Conservation (phyloP, 2,888 invertebrate species). For the Habrosyne pyritoides region DNA sequence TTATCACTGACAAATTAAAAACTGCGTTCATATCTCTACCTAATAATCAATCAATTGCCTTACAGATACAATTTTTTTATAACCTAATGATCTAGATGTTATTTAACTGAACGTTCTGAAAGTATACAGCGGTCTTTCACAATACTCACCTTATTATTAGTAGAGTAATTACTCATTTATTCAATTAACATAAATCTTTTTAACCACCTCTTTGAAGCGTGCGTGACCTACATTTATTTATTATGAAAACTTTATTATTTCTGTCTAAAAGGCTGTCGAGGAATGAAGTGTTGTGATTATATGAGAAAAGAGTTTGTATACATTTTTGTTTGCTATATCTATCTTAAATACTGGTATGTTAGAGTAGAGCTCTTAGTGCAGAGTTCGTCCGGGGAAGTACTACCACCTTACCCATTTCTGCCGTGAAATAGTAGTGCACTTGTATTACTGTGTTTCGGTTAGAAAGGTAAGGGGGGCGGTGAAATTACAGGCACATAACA, state of each 20-base stretch:
- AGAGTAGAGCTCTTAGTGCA: no score
- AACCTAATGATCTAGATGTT: conserved; percentile 18
- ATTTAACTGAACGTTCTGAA: conserved; percentile 14
- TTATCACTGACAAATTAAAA: not conserved
- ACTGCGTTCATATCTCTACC: not conserved
- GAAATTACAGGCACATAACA: no score
- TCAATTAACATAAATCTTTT: conserved; percentile 25
- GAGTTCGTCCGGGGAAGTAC: no score
- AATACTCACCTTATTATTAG: conserved; percentile 22
- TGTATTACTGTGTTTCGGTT: no score
- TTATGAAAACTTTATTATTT: conserved; percentile 3
- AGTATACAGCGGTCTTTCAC: conserved; percentile 19
- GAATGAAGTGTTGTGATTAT: conserved; percentile 1
- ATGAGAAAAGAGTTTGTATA: not conserved
- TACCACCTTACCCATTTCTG: no score
- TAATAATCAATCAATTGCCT: not conserved
- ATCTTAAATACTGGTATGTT: no score
- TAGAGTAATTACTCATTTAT: conserved; percentile 20
- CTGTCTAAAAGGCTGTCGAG: not conserved
- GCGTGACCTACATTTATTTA: conserved; percentile 17
- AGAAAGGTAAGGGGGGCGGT: no score
- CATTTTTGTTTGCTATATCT: no score
- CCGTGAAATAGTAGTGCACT: no score
- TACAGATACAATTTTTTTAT: not conserved
- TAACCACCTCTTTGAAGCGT: conserved; percentile 2